Base-by-base conservation (phyloP, 2,888 invertebrate species). In the Harpalus rufipes region DNA sequence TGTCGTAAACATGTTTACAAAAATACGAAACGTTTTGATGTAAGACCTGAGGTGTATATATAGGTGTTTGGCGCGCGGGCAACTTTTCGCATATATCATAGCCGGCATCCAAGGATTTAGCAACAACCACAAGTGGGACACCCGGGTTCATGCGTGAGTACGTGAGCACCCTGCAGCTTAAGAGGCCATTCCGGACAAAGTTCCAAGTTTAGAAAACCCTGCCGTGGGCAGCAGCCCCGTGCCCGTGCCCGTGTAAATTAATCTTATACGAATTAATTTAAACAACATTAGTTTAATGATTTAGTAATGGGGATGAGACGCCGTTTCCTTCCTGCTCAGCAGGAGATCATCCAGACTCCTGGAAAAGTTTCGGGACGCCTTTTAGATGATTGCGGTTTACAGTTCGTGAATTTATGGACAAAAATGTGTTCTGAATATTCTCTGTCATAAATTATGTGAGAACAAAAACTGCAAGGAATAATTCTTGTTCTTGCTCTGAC, bases 281-380 rank as follows among this genome's bases (percentile, higher is more conserved):
- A 78, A 84, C 84, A 84, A 79, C 84, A 79, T 84, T 84, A 79
- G 78, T 79, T 84, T 78, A 84, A 84, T 79, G 84, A 84, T 84
- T 79, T 84, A 84, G 84, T 84, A 84, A 84, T 84, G 65, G 78
- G 32, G 74, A 21, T 32, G 21, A 80, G 58, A 25, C 7, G 16
- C 39, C 21, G 32, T 10, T 59, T 51, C 7, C 63, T 81, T 25
- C 51, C 65, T 51, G 16, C 44, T 14, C 65, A 3, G 44, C 7
- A 41, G 81, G 65, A 6, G 58, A 68, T 68, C 39, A 68, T 18
- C 41, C 61, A 59, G 18, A 61, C 80, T 80, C 14, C 18, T 14
- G n/a, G 39, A 80, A 79, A 80, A 21, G 10, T 80, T 59, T 39
- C 8, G 16, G 32, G 16, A 10, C 59, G n/a, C 25, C 79, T 79